Conservation (phyloP, 2,113 vertebrate species). For the Dipodomys merriami region DNA sequence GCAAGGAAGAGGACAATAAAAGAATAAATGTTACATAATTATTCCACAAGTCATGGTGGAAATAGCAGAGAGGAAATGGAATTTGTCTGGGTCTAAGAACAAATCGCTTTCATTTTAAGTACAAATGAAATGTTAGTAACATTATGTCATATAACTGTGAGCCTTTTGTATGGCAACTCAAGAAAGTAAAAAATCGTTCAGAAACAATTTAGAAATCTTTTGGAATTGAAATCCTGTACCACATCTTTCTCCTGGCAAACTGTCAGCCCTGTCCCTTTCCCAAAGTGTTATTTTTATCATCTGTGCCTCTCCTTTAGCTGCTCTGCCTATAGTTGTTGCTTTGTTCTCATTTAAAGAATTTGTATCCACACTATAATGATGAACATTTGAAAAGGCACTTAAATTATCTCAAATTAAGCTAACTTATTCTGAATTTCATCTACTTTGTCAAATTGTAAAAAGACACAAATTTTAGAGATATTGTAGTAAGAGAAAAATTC, state of each 20-base stretch:
- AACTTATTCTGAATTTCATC: not conserved
- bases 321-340: not conserved
- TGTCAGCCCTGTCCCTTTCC: not conserved
- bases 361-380: not conserved
- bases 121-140: not conserved
- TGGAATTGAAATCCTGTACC: not conserved
- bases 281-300: not conserved
- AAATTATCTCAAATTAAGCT: not conserved
- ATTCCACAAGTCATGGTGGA: not conserved
- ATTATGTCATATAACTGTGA: not conserved
- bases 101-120: conserved; percentile 32
- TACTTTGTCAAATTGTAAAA: not conserved
- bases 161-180: not conserved
- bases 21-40: conserved; percentile 6
- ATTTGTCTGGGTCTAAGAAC: not conserved
- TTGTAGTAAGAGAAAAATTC: conserved; percentile 6
- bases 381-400: not conserved
- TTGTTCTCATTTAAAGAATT: conserved; percentile 1
- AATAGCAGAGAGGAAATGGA: not conserved
- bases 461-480: not conserved
- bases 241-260: not conserved
- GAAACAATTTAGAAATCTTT: not conserved
- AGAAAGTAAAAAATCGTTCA: not conserved
- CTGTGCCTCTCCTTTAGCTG: not conserved
- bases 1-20: not conserved